phyloP scores from a whole-genome alignment of 2,797 vertebrate genomes.

The Karalla daura region DNA sequence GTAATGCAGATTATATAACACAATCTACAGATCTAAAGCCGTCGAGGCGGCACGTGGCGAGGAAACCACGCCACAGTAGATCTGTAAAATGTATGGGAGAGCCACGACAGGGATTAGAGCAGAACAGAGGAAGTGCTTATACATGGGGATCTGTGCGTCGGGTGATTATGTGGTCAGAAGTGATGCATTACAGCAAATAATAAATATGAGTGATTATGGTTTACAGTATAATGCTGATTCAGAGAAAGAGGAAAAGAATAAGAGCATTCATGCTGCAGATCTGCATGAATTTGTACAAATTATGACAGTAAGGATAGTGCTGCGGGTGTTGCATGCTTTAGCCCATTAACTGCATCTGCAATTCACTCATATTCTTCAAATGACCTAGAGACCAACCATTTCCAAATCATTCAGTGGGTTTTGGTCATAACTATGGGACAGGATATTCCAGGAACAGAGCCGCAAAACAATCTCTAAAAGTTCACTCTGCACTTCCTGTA shows the following conservation, averaged over 20 bases:
- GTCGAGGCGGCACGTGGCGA: constrained; percentile 6
- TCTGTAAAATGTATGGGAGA: constrained; percentile 23
- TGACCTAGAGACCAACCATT: constrained; percentile 5
- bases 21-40: constrained; percentile 56
- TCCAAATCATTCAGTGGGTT: not conserved
- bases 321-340: constrained; percentile 4
- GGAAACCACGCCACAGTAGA: constrained; percentile 14
- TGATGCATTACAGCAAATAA: constrained; percentile 20
- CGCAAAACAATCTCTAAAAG: no score
- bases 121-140: constrained; percentile 15
- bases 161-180: not conserved
- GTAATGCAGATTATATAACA: constrained; percentile 65
- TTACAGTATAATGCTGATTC: not conserved
- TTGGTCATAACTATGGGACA: not conserved
- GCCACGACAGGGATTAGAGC: constrained; percentile 34
- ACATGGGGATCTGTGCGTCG: constrained; percentile 2
- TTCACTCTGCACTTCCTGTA: no score
- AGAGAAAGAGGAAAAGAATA: constrained; percentile 1
- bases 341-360: not conserved
- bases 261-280: not conserved
- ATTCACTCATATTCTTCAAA: constrained; percentile 1
- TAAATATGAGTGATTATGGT: constrained; percentile 21
- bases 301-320: not conserved
- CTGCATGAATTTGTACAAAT: constrained; percentile 4
- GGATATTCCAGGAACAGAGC: not conserved